Evolutionary conservation across 2,113 vertebrate species (phyloP).

Genomic region (Opisthocomus hoazin): DNA sequence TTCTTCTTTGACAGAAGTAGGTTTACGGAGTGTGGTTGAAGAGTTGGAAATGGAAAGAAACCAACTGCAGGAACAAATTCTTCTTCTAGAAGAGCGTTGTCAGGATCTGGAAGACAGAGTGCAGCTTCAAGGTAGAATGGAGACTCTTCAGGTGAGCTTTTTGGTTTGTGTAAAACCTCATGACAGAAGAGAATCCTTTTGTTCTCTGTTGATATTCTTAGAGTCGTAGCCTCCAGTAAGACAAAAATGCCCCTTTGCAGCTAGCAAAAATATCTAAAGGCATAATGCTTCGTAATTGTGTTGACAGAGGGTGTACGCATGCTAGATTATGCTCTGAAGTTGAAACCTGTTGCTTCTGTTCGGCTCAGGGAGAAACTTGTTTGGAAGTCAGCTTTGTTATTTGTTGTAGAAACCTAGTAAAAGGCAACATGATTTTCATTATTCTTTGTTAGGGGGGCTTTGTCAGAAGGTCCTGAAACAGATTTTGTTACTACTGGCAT

Average conservation of each 20-base stretch:
- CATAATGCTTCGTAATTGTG: not conserved
- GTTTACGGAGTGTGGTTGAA: constrained; percentile 85
- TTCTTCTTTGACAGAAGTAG: constrained; percentile 39
- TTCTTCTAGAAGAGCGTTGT: constrained; percentile 84
- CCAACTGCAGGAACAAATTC: constrained; percentile 90
- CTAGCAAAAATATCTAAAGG: not conserved
- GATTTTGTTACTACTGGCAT: not conserved
- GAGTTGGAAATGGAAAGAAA: constrained; percentile 90
- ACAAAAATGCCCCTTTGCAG: not conserved
- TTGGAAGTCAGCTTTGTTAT: not conserved
- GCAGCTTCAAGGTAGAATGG: constrained; percentile 85
- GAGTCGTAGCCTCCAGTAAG: not conserved
- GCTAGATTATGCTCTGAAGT: not conserved
- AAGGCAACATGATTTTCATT: not conserved
- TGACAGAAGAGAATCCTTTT: not conserved
- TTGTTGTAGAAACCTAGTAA: not conserved
- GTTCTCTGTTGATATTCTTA: not conserved
- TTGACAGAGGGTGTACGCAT: not conserved
- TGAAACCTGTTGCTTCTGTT: not conserved
- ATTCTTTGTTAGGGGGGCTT: not conserved
- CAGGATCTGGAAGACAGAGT: constrained; percentile 84
- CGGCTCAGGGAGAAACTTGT: not conserved
- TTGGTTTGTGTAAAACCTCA: not conserved
- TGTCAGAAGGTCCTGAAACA: not conserved
- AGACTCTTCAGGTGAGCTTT: constrained; percentile 80